Evolutionary conservation across 2,888 invertebrate genomes (phyloP), one percentile per base, ranked within the genome.

Genomic region (Leptothorax acervorum): DNA sequence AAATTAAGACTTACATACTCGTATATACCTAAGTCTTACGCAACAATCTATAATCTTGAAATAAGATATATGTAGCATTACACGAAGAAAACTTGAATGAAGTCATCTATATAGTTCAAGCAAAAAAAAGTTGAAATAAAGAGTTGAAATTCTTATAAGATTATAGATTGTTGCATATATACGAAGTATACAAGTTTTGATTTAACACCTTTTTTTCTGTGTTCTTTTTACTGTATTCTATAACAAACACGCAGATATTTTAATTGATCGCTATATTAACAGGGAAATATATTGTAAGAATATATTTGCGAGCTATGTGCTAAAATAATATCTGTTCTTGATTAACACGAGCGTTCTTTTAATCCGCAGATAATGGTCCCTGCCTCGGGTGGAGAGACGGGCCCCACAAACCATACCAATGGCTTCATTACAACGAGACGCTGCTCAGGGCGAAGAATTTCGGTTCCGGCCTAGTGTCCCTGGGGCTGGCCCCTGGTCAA

Each of bases 391-490:
- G 98, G 98, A 96, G 99, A 86, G 98, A 98, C 90, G 97, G 97
- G 82, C 96, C 97, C 91, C 96, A 96, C 91, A 98, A 97, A 95
- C 98, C 98, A 31, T 99, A 98, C 95, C 97, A 96, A 92, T 99
- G 99, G 99, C 96, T 99, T 89, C 97, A 97, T 92, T 99, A 98
- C 95, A 98, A 98, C 95, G 98, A 99, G 95, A 97, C 98, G n/a
- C 96, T 99, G 87, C 96, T 98, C 85, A 96, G 98, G 92, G 98
- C 98, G 91, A 98, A 97, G 94, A 98, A 99, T 95, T 97, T 99
- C 93, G 99, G 99, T 83, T 97, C 98, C 12, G 99, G 99, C 51
- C 96, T 99, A 92, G 96, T 99, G 91, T 96, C 97, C 74, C 96
- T 97, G 94, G 99, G 99, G 71, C 96, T 98, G 60, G 95, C 95